phyloP scores from a whole-genome alignment of 2,888 invertebrate species.

The Quadroppia sp. region DNA sequence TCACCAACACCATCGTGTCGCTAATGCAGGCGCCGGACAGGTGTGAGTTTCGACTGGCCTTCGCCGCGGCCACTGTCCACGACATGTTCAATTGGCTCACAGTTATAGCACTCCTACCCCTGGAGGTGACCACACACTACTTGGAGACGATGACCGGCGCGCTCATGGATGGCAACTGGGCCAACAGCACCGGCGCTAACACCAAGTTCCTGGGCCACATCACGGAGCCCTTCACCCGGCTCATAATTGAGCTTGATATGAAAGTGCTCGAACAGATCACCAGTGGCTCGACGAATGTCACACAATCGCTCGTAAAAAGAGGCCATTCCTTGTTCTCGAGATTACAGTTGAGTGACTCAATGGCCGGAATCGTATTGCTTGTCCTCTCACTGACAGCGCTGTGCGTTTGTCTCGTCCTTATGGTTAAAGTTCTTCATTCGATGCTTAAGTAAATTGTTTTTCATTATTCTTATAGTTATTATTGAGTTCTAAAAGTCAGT shows the following conservation, averaged over 20 bases:
- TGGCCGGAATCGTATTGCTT: conserved; percentile 56
- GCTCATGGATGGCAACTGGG: conserved; percentile 50
- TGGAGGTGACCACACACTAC: conserved; percentile 55
- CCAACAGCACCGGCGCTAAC: conserved; percentile 49
- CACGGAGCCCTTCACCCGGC: conserved; percentile 55
- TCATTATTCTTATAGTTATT: neutral
- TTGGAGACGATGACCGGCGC: conserved; percentile 52
- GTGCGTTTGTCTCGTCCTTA: conserved; percentile 56
- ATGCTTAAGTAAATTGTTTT: conserved; percentile 51
- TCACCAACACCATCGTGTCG: conserved; percentile 57
- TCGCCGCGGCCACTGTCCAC: conserved; percentile 59
- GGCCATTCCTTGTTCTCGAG: conserved; percentile 51
- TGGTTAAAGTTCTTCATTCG: conserved; percentile 58
- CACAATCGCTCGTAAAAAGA: conserved; percentile 40
- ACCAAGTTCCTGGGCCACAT: conserved; percentile 53
- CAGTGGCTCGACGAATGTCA: neutral
- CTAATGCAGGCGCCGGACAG: conserved; percentile 50
- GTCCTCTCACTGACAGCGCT: conserved; percentile 55
- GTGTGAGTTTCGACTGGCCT: conserved; percentile 57
- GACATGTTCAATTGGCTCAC: conserved; percentile 60
- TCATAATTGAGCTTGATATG: conserved; percentile 51
- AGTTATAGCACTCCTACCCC: conserved; percentile 56
- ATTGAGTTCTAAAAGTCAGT: too few species aligned
- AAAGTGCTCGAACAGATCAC: conserved; percentile 29
- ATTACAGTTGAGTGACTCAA: conserved; percentile 52